phyloP scores from a whole-genome alignment of 1,140 invertebrate species.

The Rhysida immarginata region DNA sequence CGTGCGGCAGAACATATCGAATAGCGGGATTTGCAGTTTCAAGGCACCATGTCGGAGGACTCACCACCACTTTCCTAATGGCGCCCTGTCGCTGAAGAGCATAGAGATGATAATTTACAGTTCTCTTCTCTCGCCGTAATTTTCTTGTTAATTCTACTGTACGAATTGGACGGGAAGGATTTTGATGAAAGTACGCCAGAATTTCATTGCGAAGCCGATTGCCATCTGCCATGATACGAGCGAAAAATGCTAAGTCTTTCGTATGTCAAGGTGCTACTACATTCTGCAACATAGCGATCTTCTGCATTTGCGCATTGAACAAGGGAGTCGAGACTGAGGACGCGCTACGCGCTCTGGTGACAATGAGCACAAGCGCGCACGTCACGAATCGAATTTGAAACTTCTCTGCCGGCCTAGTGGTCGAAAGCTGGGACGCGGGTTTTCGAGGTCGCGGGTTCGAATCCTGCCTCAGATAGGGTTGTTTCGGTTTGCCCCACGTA shows the following conservation, averaged over 20 bases:
- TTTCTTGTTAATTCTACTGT: constrained; percentile 4
- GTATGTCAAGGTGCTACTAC: neutral
- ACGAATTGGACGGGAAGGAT: constrained; percentile 7
- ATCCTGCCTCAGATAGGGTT: no score
- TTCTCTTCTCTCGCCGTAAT: constrained; percentile 5
- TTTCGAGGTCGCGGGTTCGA: no score
- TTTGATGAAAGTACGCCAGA: constrained; percentile 6
- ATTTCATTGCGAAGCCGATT: constrained; percentile 4
- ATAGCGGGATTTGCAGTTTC: constrained; percentile 6
- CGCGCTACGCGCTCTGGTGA: no score
- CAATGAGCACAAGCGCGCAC: no score
- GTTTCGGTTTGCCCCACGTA: no score
- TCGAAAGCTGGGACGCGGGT: no score
- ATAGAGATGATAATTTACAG: constrained; percentile 6
- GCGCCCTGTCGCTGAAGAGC: constrained; percentile 6
- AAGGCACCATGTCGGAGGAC: constrained; percentile 6
- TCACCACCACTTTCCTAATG: constrained; percentile 6
- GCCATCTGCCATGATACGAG: constrained; percentile 1
- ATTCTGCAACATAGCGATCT: neutral
- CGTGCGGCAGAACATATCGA: neutral
- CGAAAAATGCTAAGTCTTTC: neutral
- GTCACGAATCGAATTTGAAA: no score
- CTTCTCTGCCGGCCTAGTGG: no score
- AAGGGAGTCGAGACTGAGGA: no score
- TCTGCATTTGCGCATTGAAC: neutral